Evolutionary conservation across 2,888 invertebrate genomes (phyloP).

Genomic region (Clusia tigrina): DNA sequence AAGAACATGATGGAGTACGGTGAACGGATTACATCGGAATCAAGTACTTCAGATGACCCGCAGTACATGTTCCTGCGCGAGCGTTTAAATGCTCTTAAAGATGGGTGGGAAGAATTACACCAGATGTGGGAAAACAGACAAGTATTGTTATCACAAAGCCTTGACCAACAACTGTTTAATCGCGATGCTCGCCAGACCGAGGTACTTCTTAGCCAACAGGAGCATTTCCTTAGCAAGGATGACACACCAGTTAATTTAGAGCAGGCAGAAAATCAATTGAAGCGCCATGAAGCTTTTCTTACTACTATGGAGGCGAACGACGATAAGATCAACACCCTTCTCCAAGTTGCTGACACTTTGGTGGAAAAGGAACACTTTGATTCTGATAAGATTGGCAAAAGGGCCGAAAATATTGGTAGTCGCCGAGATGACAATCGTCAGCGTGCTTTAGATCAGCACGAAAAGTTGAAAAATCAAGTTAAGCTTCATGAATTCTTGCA

Average conservation of each 20-base stretch:
- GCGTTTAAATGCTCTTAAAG: conserved; percentile 95
- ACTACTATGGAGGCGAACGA: conserved; percentile 99
- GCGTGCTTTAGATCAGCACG: conserved; percentile 89
- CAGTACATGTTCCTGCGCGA: conserved; percentile 99
- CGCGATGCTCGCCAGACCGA: conserved; percentile 98
- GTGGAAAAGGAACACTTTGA: conserved; percentile 95
- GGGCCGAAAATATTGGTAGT: conserved; percentile 93
- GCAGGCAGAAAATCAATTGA: conserved; percentile 96
- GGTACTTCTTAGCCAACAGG: conserved; percentile 96
- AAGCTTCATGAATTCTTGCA: conserved; percentile 95
- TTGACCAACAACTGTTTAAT: conserved; percentile 94
- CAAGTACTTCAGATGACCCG: conserved; percentile 91
- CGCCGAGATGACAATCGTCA: conserved; percentile 89
- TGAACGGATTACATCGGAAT: conserved; percentile 89
- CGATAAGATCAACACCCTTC: conserved; percentile 97
- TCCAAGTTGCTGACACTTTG: conserved; percentile 90
- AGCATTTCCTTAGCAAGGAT: conserved; percentile 95
- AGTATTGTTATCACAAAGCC: conserved; percentile 89
- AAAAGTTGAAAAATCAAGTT: conserved; percentile 91
- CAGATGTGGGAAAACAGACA: conserved; percentile 99
- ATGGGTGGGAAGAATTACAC: conserved; percentile 98
- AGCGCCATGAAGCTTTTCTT: conserved; percentile 97
- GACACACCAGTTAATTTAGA: conserved; percentile 95
- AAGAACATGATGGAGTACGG: conserved; percentile 99
- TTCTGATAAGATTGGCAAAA: conserved; percentile 94